These are phyloP conservation scores for Macheiramphus alcinus DNA, from an alignment of 2,113 vertebrate genomes.

Conservation along the genomic window DNA sequence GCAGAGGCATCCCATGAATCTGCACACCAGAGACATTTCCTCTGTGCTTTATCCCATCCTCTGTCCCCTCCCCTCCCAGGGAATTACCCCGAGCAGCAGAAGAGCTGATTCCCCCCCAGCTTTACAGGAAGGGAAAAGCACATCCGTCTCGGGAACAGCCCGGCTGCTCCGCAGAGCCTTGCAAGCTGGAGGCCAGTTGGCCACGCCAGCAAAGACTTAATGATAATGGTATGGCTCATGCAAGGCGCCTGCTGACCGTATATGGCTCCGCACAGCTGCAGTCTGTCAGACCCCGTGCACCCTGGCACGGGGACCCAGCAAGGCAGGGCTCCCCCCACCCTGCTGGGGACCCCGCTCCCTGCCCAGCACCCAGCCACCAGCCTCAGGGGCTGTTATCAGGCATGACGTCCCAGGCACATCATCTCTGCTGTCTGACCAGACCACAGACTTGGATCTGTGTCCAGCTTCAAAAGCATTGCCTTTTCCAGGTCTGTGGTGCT, in stretches of 20 bases:
- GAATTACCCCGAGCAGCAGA: background rate
- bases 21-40: background rate
- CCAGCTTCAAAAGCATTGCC: background rate
- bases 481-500: background rate
- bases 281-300: accelerated
- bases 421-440: accelerated
- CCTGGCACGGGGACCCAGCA: accelerated
- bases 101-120: accelerated
- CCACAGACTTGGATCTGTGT: accelerated
- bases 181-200: background rate
- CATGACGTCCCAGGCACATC: accelerated
- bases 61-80: background rate
- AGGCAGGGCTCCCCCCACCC: background rate
- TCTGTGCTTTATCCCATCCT: background rate
- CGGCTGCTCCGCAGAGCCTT: background rate
- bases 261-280: background rate
- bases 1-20: background rate
- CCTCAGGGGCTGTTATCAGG: background rate
- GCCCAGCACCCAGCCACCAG: background rate
- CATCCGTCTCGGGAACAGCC: background rate
- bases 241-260: background rate
- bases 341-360: accelerated
- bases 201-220: background rate
- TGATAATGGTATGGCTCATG: background rate
- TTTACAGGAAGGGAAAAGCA: background rate